Evolutionary conservation across 2,888 invertebrate species (phyloP), one percentile per base, ranked within the genome.

Genomic region (Epinotia demarniana): DNA sequence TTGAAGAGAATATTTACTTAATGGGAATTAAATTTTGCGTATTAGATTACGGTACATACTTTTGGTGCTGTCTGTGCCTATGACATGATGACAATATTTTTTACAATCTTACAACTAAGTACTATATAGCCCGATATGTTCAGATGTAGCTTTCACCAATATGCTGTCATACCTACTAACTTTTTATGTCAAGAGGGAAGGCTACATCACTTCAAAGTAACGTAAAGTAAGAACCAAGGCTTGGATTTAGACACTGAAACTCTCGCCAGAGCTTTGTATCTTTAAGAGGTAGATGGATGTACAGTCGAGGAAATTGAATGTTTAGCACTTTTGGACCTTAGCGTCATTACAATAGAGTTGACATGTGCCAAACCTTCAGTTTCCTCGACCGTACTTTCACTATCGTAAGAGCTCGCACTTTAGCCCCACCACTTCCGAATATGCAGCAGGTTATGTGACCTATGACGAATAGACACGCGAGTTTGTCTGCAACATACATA

Each of bases 211-310:
- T n/a, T 16, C 9, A 60, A 60, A 5, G 23, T 19, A 27, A 27
- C 9, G n/a, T 16, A 16, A 27, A 27, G 13, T 60, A 12, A 13
- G 3, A 60, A 60, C 27, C 23, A 53, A 53, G n/a, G 2, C 16
- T 53, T 49, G 9, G 39, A 39, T 49, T 16, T 13, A n/a, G 53
- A 53, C 27, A 46, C 46, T 46, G 27, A 66, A 68, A 69, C 69
- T 58, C 58, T 58, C 43, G 69, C 58, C 16, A 18, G 46, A 16
- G 46, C 46, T 23, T 60, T 58, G 69, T 69, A n/a, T 69, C 43
- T 60, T 43, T 16, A 66, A 9, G 57, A 46, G 66, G 13, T n/a
- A 53, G 53, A 53, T 66, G 27, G n/a, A 27, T 49, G 60, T 60
- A n/a, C n/a, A n/a, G n/a, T n/a, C n/a, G n/a, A n/a, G n/a, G n/a